Evolutionary conservation across 53 echinoderm and acorn worm genomes (phyloP).

Genomic region (Crossaster papposus): DNA sequence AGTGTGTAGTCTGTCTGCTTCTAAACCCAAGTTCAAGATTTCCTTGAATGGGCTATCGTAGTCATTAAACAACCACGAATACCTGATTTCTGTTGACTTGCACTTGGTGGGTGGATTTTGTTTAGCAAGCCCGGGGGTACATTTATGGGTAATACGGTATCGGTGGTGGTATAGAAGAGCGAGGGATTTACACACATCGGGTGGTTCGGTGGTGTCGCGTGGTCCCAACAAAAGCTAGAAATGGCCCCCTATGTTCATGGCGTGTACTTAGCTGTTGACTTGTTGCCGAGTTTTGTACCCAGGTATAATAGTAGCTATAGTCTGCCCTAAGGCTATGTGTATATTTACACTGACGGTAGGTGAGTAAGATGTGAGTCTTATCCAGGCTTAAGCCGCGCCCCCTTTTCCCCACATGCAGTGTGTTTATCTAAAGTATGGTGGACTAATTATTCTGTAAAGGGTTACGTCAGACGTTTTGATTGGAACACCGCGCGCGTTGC

Average conservation of each 20-base stretch:
- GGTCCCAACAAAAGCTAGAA: slow-evolving; percentile 14
- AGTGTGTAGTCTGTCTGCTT: background rate
- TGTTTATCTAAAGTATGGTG: slow-evolving; percentile 39
- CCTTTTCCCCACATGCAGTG: background rate
- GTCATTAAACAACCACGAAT: slow-evolving; percentile 24
- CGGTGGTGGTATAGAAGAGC: background rate
- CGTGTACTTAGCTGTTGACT: slow-evolving; percentile 57
- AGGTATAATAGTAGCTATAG: slow-evolving; percentile 8
- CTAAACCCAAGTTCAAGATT: background rate
- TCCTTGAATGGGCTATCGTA: background rate
- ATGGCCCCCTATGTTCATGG: background rate
- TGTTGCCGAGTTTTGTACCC: slow-evolving; percentile 7
- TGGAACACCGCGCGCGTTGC: background rate
- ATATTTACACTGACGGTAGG: too few relatives aligned
- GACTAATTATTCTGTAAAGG: slow-evolving; percentile 32
- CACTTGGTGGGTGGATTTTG: background rate
- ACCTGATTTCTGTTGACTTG: slow-evolving; percentile 27
- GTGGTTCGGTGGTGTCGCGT: slow-evolving; percentile 33
- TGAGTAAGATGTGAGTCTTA: slow-evolving; percentile 1
- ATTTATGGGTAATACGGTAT: background rate
- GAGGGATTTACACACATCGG: background rate
- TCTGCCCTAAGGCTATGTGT: slow-evolving; percentile 29
- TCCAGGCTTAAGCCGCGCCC: slow-evolving; percentile 7
- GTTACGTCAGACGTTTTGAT: slow-evolving; percentile 49
- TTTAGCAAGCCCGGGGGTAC: background rate